Percentiles rank a stretch among this genome's conserved stretches.
These are phyloP conservation scores for Daphoenositta chrysoptera DNA, from an alignment of 2,113 vertebrate species.

Conservation along the genomic window DNA sequence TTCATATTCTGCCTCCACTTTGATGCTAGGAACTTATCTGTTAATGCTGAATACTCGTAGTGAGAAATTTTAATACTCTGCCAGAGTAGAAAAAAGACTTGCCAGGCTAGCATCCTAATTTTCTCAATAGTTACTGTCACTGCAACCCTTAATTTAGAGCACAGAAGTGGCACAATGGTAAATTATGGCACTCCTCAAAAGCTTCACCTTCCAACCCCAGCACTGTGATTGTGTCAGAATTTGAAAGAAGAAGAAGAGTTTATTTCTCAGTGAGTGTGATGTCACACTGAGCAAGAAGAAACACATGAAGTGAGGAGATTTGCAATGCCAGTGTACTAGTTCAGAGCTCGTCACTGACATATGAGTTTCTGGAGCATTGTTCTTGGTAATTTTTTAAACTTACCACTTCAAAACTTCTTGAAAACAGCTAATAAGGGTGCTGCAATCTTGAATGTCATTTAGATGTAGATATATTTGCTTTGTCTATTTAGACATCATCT, in stretches of 20 bases:
- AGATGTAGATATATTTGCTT: neutral
- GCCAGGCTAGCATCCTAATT: conserved; percentile 1
- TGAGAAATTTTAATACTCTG: conserved; percentile 37
- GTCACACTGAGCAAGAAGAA: conserved; percentile 5
- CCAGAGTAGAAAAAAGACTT: conserved; percentile 26
- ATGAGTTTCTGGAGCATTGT: neutral
- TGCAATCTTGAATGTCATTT: neutral
- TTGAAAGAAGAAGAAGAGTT: conserved; percentile 27
- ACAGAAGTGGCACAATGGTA: conserved; percentile 6
- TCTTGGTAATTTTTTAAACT: conserved; percentile 10
- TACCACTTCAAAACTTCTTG: neutral
- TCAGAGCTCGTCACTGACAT: conserved; percentile 22
- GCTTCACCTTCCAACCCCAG: neutral
- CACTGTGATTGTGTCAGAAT: neutral
- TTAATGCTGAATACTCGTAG: neutral
- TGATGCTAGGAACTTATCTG: conserved; percentile 44
- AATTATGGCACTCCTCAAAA: conserved; percentile 18
- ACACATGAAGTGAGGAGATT: conserved; percentile 34
- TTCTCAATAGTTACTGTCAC: conserved; percentile 46
- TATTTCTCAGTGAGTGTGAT: conserved; percentile 33
- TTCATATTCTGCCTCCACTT: neutral
- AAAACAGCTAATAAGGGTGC: neutral
- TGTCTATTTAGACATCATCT: neutral
- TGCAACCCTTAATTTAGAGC: conserved; percentile 63
- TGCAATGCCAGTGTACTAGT: conserved; percentile 30